Evolutionary conservation across 2,113 vertebrate genomes (phyloP).

Genomic region (Callipepla californica): DNA sequence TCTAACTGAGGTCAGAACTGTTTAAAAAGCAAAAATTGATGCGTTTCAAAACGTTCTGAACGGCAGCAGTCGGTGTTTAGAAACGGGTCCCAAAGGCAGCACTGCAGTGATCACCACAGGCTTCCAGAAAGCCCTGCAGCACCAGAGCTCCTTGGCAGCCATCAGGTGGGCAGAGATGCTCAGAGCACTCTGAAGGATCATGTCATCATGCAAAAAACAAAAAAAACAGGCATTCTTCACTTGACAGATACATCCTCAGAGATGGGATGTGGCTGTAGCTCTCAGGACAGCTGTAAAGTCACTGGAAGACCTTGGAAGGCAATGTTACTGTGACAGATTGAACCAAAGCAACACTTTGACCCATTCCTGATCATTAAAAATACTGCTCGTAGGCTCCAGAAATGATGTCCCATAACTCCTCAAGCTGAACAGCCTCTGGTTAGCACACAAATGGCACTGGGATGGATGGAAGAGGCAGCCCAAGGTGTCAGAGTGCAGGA

Average conservation of each 20-base stretch:
- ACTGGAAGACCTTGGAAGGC: fast-evolving
- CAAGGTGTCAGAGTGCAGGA: fast-evolving
- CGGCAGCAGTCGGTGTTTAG: fast-evolving
- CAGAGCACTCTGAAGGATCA: background rate
- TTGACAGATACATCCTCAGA: background rate
- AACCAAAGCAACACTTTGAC: background rate
- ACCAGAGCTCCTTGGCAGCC: background rate
- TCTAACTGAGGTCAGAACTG: fast-evolving
- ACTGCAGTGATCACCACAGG: background rate
- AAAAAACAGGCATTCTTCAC: fast-evolving
- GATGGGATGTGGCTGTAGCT: background rate
- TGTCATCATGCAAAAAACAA: background rate
- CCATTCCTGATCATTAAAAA: background rate
- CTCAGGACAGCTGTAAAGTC: background rate
- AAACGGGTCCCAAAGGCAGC: fast-evolving
- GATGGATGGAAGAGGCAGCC: fast-evolving
- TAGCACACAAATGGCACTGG: fast-evolving
- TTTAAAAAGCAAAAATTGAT: background rate
- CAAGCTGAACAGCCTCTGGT: background rate
- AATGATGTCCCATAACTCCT: fast-evolving
- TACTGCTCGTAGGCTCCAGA: background rate
- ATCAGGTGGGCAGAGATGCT: constrained; percentile 27
- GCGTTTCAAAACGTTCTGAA: background rate
- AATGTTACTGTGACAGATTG: fast-evolving
- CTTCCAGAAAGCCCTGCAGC: background rate